Evolutionary conservation across 2,797 vertebrate species (phyloP).

Genomic region (Natrix natrix): DNA sequence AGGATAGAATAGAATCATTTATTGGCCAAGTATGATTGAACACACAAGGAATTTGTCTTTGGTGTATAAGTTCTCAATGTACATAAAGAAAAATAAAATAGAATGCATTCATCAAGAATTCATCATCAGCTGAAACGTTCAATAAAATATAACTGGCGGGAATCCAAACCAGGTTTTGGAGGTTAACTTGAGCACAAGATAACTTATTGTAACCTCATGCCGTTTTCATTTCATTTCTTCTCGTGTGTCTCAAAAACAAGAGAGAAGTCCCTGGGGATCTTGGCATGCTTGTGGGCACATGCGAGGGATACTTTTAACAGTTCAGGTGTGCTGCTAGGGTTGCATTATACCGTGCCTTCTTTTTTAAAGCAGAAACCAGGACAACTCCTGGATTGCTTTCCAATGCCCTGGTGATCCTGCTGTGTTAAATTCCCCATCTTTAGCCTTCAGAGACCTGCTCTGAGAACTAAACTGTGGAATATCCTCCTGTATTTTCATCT

Average conservation of each 20-base stretch:
- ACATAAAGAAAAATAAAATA: too few species aligned
- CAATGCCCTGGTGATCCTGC: constrained; percentile 66
- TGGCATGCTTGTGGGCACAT: neutral
- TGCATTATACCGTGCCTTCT: constrained; percentile 78
- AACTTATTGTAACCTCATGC: neutral
- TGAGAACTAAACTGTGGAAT: constrained; percentile 47
- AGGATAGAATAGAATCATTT: too few species aligned
- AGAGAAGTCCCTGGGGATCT: constrained; percentile 24
- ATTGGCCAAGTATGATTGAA: too few species aligned
- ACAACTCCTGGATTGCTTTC: constrained; percentile 71
- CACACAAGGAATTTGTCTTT: too few species aligned
- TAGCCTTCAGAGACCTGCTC: constrained; percentile 61
- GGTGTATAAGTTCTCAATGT: too few species aligned
- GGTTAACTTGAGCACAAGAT: neutral
- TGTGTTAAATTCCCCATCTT: constrained; percentile 66
- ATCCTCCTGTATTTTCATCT: constrained; percentile 44
- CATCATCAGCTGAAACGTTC: neutral
- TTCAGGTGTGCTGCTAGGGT: constrained; percentile 75
- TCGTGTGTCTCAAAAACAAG: neutral
- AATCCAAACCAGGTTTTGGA: neutral
- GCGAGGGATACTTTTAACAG: constrained; percentile 68
- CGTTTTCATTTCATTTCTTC: neutral
- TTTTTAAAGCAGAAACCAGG: constrained; percentile 79
- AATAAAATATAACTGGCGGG: neutral
- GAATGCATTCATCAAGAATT: too few species aligned